A percentile compares a stretch with the other conserved stretches of the same genome.
phyloP scores from a whole-genome alignment of 2,888 invertebrate species.

The Leptopilina drosophilae region DNA sequence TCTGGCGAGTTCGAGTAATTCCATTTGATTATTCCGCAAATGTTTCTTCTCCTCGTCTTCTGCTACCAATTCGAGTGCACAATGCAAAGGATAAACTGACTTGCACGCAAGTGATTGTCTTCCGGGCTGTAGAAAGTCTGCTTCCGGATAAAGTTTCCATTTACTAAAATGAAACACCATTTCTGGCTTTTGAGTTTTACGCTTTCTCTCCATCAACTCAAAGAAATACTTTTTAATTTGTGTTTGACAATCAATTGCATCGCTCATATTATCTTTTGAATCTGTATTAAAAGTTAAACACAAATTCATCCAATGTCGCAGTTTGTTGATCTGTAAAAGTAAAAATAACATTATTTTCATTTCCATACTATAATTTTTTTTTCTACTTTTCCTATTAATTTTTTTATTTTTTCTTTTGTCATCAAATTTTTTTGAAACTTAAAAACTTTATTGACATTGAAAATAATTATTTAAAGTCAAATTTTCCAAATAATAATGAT shows the following conservation, averaged over 20 bases:
- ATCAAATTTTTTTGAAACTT: no score
- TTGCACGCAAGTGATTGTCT: slow-evolving; percentile 61
- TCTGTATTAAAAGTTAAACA: slow-evolving; percentile 78
- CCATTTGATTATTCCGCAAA: slow-evolving; percentile 75
- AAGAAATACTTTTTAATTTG: slow-evolving; percentile 34
- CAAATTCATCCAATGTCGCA: slow-evolving; percentile 85
- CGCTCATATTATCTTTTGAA: slow-evolving; percentile 70
- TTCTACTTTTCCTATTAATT: no score
- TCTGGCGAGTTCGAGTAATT: slow-evolving; percentile 76
- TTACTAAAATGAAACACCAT: slow-evolving; percentile 50
- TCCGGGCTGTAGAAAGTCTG: slow-evolving; percentile 72
- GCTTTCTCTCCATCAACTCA: slow-evolving; percentile 39
- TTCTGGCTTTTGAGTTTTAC: slow-evolving; percentile 25
- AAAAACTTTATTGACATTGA: no score
- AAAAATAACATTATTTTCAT: neutral
- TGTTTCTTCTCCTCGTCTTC: slow-evolving; percentile 70
- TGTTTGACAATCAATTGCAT: slow-evolving; percentile 45
- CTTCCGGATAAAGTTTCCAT: slow-evolving; percentile 71
- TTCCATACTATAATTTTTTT: no score
- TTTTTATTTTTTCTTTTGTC: no score
- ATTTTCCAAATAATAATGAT: no score
- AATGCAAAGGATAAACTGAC: slow-evolving; percentile 76
- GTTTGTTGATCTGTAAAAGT: slow-evolving; percentile 82
- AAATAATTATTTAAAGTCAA: no score
- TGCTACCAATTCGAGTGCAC: slow-evolving; percentile 77